Evolutionary conservation across 2,113 vertebrate species (phyloP).

Genomic region (Pagrus major): DNA sequence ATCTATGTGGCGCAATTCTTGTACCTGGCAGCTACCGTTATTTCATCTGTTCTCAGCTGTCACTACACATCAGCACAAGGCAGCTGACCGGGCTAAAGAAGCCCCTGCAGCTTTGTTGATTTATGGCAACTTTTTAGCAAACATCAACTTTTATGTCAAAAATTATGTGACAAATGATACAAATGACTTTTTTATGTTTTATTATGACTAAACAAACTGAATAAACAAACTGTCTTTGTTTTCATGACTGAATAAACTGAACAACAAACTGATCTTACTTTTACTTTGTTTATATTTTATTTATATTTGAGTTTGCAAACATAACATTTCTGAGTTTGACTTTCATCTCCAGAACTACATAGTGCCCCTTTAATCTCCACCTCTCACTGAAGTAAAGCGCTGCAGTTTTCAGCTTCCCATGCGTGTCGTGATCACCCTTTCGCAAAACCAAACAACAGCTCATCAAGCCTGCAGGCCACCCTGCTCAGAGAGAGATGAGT

Average conservation of each 20-base stretch:
- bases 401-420: slow-evolving; percentile 6
- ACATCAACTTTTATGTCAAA: background rate
- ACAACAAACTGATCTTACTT: too few relatives aligned
- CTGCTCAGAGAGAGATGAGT: background rate
- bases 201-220: too few relatives aligned
- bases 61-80: slow-evolving; percentile 18
- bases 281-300: too few relatives aligned
- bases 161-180: background rate
- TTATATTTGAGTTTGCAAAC: too few relatives aligned
- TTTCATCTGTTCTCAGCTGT: slow-evolving; percentile 39
- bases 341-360: too few relatives aligned
- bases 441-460: slow-evolving; percentile 5
- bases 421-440: slow-evolving; percentile 10
- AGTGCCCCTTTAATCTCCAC: background rate
- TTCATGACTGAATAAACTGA: too few relatives aligned
- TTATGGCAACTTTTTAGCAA: background rate
- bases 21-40: background rate
- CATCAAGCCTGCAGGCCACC: slow-evolving; percentile 1
- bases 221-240: too few relatives aligned
- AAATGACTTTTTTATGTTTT: too few relatives aligned
- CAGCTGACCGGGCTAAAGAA: slow-evolving; percentile 23
- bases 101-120: slow-evolving; percentile 6
- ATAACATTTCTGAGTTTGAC: too few relatives aligned
- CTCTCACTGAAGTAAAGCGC: background rate
- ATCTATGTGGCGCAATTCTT: background rate